These are phyloP conservation scores for Lobophora halterata DNA, from an alignment of 2,888 invertebrate genomes.

Conservation along the genomic window DNA sequence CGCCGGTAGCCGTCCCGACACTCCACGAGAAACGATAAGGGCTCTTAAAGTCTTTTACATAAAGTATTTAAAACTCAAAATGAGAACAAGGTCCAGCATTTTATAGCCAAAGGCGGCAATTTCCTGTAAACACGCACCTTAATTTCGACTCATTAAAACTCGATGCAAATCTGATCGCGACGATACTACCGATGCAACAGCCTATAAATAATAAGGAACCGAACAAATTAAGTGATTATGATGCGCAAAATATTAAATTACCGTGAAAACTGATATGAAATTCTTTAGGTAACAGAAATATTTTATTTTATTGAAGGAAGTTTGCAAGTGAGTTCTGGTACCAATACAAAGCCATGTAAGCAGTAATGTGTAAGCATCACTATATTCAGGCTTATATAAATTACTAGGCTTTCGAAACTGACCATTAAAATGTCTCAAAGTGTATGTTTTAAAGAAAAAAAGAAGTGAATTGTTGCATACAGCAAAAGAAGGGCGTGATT, in stretches of 20 bases:
- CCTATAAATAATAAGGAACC: slow-evolving; percentile 52
- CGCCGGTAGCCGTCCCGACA: slow-evolving; percentile 19
- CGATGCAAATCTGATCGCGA: slow-evolving; percentile 35
- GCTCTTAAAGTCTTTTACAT: slow-evolving; percentile 27
- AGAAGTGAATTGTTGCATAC: slow-evolving; percentile 19
- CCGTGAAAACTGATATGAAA: slow-evolving; percentile 57
- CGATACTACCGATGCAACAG: slow-evolving; percentile 43
- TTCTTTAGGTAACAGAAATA: slow-evolving; percentile 57
- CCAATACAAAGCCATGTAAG: no score
- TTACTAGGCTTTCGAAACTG: no score
- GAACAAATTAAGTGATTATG: slow-evolving; percentile 64
- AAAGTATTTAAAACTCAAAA: slow-evolving; percentile 33
- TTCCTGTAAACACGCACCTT: slow-evolving; percentile 42
- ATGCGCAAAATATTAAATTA: slow-evolving; percentile 48
- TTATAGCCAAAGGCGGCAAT: slow-evolving; percentile 42
- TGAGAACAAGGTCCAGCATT: slow-evolving; percentile 36
- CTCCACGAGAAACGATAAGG: slow-evolving; percentile 22
- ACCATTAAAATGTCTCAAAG: no score
- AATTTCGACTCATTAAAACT: slow-evolving; percentile 49
- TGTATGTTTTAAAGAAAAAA: no score
- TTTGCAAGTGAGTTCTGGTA: no score
- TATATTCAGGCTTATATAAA: no score
- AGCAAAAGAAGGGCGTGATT: slow-evolving; percentile 68
- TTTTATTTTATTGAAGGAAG: no score
- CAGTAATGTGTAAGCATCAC: no score